Percentiles rank a stretch among this genome's conserved stretches.
phyloP scores from a whole-genome alignment of 2,113 vertebrate species.

The Atrichornis clamosus region DNA sequence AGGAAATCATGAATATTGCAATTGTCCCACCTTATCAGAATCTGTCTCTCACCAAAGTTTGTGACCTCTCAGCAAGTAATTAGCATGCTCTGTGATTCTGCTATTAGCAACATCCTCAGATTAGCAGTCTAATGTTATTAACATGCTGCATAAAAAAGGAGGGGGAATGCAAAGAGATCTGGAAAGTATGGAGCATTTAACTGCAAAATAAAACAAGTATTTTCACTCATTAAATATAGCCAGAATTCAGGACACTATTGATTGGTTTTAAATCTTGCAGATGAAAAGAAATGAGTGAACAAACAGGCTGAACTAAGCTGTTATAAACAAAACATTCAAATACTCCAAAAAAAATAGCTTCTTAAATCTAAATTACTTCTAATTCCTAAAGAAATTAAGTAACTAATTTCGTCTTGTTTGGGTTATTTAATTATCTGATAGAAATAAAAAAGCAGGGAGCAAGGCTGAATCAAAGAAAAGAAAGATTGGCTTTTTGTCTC shows the following conservation, averaged over 20 bases:
- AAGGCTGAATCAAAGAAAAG: slow-evolving; percentile 55
- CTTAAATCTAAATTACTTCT: slow-evolving; percentile 55
- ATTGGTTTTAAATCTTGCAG: slow-evolving; percentile 8
- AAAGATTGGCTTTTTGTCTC: slow-evolving; percentile 60
- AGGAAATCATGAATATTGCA: neutral
- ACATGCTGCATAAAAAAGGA: neutral
- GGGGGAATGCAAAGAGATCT: neutral
- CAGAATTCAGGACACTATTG: neutral
- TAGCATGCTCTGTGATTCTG: neutral
- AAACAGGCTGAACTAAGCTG: neutral
- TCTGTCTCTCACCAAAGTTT: neutral
- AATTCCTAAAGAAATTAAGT: slow-evolving; percentile 57
- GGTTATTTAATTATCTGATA: slow-evolving; percentile 69
- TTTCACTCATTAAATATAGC: neutral
- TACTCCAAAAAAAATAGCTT: slow-evolving; percentile 20
- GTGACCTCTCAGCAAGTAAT: neutral
- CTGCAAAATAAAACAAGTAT: neutral
- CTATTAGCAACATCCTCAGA: neutral
- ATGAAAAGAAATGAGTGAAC: slow-evolving; percentile 20
- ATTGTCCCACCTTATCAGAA: neutral
- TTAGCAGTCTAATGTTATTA: neutral
- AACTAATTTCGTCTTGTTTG: slow-evolving; percentile 63
- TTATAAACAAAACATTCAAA: slow-evolving; percentile 27
- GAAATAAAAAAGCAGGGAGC: slow-evolving; percentile 43
- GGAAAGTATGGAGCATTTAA: neutral